Base-by-base conservation (phyloP, 1,140 invertebrate genomes). In the Cydia strobilella region DNA sequence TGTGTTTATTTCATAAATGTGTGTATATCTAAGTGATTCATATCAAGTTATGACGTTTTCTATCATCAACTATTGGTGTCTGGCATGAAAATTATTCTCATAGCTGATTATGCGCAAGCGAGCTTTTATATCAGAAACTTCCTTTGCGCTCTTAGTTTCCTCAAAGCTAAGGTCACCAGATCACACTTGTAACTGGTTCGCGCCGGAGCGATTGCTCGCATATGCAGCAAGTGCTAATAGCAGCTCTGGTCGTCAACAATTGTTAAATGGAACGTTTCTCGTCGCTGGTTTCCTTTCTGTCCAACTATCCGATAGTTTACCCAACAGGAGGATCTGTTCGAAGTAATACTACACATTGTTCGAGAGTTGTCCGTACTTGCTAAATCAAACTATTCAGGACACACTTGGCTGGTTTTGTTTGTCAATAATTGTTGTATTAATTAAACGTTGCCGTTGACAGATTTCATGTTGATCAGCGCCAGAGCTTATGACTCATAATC, bases 221-320 rank as follows among this genome's bases (percentile, higher is more conserved):
- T 27, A 1, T n/a, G 20, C 65, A 0, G 5, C 27, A 1, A 31
- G 13, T 7, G 10, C 13, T 27, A 31, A n/a, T n/a, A 39, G 15
- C 27, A 39, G 15, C 7, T 12, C 15, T 18, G 59, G 45, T 45
- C 77, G 81, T 76, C 79, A 78, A 66, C 73, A 51, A 76, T 82
- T 77, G 76, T 79, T 80, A 80, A 80, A 79, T 79, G 48, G 81
- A 79, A 77, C 79, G 75, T 77, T 82, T 80, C 77, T 82, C 77
- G 81, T 79, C 76, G 59, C 45, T 54, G 77, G 74, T 74, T 80
- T 82, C 79, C 81, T 80, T 76, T 76, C 71, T 72, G 73, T 74
- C 76, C 76, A 80, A 80, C 77, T 80, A 77, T 77, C 76, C 72
- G 73, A 82, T 82, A 77, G 79, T 78, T 82, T 77, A 75, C 75